Evolutionary conservation across 2,888 invertebrate genomes (phyloP).

Genomic region (Hydrotaea cyrtoneurina): DNA sequence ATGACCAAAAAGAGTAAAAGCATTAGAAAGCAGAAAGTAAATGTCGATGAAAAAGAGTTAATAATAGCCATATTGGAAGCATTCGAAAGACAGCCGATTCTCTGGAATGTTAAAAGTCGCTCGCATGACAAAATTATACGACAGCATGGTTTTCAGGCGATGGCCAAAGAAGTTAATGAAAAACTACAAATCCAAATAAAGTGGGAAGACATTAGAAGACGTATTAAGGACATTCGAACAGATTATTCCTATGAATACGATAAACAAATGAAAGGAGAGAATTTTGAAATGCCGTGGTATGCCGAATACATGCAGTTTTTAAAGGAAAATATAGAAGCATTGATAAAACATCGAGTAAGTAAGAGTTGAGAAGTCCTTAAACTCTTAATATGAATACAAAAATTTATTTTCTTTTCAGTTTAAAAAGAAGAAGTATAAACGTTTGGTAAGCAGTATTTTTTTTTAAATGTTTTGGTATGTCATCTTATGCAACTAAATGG

Average conservation of each 20-base stretch:
- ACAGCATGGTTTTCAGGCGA: slow-evolving; percentile 43
- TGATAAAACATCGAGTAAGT: slow-evolving; percentile 59
- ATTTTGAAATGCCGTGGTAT: slow-evolving; percentile 51
- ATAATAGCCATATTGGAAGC: slow-evolving; percentile 52
- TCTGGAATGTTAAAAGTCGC: slow-evolving; percentile 53
- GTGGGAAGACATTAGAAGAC: slow-evolving; percentile 53
- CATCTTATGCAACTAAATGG: no score
- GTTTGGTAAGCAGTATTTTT: slow-evolving; percentile 49
- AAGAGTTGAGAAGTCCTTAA: not conserved
- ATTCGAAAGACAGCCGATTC: slow-evolving; percentile 52
- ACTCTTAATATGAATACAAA: not conserved
- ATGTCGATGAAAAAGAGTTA: slow-evolving; percentile 42
- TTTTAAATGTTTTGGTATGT: not conserved
- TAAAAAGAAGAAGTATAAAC: slow-evolving; percentile 36
- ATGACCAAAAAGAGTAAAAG: not conserved
- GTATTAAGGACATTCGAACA: slow-evolving; percentile 48
- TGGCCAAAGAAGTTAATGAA: slow-evolving; percentile 50
- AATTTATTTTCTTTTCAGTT: slow-evolving; percentile 11
- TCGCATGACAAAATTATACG: slow-evolving; percentile 18
- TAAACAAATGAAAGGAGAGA: slow-evolving; percentile 54
- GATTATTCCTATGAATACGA: slow-evolving; percentile 55
- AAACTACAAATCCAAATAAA: slow-evolving; percentile 37
- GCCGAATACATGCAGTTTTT: slow-evolving; percentile 61
- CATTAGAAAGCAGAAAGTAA: not conserved
- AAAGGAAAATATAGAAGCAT: slow-evolving; percentile 45